Evolutionary conservation across 2,888 invertebrate species (phyloP).

Genomic region (Heliconius erato): DNA sequence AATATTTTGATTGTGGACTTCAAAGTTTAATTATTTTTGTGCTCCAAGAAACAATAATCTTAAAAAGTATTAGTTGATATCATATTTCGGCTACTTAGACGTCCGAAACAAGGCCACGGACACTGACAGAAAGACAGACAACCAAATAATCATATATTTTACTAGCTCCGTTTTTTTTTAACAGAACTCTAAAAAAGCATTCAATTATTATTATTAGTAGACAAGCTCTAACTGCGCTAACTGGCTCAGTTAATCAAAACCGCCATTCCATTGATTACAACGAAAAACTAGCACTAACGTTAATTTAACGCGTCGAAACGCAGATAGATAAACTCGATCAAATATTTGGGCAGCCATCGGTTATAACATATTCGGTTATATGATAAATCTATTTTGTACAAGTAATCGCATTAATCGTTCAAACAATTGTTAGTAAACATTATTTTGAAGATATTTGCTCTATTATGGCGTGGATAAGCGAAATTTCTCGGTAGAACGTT

Average conservation of each 20-base stretch:
- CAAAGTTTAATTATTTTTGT: no score
- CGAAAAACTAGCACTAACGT: slow-evolving; percentile 30
- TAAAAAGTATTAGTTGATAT: no score
- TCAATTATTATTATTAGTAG: not conserved
- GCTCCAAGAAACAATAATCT: no score
- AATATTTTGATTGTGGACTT: no score
- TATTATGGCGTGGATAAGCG: slow-evolving; percentile 25
- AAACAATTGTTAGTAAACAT: slow-evolving; percentile 58
- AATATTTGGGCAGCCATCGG: slow-evolving; percentile 41
- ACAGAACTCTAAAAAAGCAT: not conserved
- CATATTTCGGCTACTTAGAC: no score
- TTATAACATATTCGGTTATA: slow-evolving; percentile 44
- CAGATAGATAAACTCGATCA: slow-evolving; percentile 28
- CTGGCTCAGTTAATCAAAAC: not conserved
- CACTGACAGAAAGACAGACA: not conserved
- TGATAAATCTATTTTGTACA: slow-evolving; percentile 60
- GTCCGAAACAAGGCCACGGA: not conserved
- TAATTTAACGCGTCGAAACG: slow-evolving; percentile 34
- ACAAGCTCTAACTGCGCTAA: not conserved
- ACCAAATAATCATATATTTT: not conserved
- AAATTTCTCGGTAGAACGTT: slow-evolving; percentile 3
- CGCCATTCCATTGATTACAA: not conserved
- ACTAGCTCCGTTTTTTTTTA: not conserved
- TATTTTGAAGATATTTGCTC: slow-evolving; percentile 41
- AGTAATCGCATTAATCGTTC: slow-evolving; percentile 63